These are phyloP conservation scores for Cryptocheilus praepositus DNA, from an alignment of 2,888 invertebrate genomes.

Conservation along the genomic window DNA sequence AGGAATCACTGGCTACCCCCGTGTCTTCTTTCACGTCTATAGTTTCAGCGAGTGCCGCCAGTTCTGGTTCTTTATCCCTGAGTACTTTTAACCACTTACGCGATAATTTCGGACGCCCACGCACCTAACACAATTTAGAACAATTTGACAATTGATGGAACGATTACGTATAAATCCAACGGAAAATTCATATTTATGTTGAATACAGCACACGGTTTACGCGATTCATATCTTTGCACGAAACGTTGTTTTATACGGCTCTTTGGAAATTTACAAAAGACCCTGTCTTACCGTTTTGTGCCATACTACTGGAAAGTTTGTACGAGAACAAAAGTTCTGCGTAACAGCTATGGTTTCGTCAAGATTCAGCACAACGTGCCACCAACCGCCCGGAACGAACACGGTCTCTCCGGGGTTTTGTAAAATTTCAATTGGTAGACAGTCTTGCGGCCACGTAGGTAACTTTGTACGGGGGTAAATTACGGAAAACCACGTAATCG, in stretches of 20 bases:
- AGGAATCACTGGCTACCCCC: constrained; percentile 95
- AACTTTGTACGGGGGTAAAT: constrained; percentile 95
- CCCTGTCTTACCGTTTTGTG: constrained; percentile 86
- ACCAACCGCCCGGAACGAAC: constrained; percentile 99
- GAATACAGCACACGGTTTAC: too few relatives aligned
- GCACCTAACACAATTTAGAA: constrained; percentile 72
- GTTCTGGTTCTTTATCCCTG: constrained; percentile 84
- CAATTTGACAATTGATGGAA: too few relatives aligned
- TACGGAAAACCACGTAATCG: constrained; percentile 97
- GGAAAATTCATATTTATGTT: too few relatives aligned
- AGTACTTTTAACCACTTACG: constrained; percentile 90
- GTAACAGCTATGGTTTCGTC: constrained; percentile 98
- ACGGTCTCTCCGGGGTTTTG: constrained; percentile 98
- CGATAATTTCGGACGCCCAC: constrained; percentile 96
- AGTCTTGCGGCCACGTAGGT: constrained; percentile 93
- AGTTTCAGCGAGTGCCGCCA: constrained; percentile 86
- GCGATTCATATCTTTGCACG: too few relatives aligned
- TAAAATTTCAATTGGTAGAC: constrained; percentile 94
- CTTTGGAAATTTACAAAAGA: too few relatives aligned
- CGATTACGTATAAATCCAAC: too few relatives aligned
- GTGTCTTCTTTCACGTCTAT: constrained; percentile 91
- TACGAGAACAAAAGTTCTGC: constrained; percentile 96
- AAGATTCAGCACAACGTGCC: constrained; percentile 99
- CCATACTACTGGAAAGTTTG: constrained; percentile 98
- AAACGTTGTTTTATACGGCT: too few relatives aligned